phyloP scores from a whole-genome alignment of 2,888 invertebrate species.

The Maniola hyperantus region DNA sequence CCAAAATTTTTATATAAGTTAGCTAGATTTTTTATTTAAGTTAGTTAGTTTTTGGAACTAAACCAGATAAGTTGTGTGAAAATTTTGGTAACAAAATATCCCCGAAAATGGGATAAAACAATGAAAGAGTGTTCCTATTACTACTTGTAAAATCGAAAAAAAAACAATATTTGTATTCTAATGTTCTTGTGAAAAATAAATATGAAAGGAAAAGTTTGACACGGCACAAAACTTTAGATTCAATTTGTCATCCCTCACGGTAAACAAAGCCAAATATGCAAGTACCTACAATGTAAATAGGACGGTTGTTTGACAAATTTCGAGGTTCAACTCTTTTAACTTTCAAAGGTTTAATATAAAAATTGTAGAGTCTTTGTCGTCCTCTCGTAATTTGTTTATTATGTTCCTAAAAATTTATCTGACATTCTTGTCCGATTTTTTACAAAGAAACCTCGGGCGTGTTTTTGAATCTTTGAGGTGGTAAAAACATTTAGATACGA shows the following conservation, averaged over 20 bases:
- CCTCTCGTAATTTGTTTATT: conserved; percentile 10
- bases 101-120: neutral
- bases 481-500: no score
- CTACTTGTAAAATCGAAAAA: neutral
- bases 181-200: conserved; percentile 8
- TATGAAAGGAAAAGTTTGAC: conserved; percentile 20
- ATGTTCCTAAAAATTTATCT: conserved; percentile 16
- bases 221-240: conserved; percentile 29
- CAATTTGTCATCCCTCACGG: conserved; percentile 28
- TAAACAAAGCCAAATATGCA: conserved; percentile 35
- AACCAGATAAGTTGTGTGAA: neutral
- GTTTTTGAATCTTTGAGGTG: neutral
- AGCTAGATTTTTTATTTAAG: no score
- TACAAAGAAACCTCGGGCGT: neutral
- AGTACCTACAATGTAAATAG: conserved; percentile 32
- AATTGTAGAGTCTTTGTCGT: conserved; percentile 17
- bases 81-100: neutral
- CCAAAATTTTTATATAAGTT: no score
- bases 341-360: conserved; percentile 22
- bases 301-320: conserved; percentile 29
- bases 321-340: conserved; percentile 32
- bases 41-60: neutral
- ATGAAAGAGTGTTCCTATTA: neutral
- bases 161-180: neutral
- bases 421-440: neutral